A percentile compares a stretch with the other conserved stretches of the same genome.
Conservation (phyloP, 1,140 invertebrate genomes). For the Dreissena rostriformis region DNA sequence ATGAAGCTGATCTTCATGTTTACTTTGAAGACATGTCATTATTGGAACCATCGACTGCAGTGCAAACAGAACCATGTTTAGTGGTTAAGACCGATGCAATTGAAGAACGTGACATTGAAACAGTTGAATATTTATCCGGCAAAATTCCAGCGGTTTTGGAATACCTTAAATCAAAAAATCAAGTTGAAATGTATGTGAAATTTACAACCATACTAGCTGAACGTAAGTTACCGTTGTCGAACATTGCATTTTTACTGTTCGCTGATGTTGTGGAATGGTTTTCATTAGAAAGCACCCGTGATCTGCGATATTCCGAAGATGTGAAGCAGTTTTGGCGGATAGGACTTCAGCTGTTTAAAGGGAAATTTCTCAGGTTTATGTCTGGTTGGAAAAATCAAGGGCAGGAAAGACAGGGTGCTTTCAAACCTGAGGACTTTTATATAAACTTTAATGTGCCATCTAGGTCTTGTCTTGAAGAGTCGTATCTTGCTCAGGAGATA, state of each 20-base stretch:
- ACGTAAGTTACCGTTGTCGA: slow-evolving; percentile 1
- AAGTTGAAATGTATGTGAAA: slow-evolving; percentile 13
- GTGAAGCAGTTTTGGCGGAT: slow-evolving; percentile 22
- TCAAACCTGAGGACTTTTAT: slow-evolving; percentile 1
- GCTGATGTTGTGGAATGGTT: slow-evolving; percentile 20
- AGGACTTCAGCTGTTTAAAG: neutral
- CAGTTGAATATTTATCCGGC: too few species aligned
- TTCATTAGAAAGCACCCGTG: slow-evolving; percentile 10
- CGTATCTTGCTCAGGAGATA: neutral
- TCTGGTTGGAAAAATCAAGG: neutral
- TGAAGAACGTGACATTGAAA: too few species aligned
- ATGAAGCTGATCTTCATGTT: neutral
- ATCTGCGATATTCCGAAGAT: slow-evolving; percentile 8
- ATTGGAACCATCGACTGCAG: slow-evolving; percentile 20
- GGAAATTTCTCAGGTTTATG: neutral
- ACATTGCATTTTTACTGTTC: neutral
- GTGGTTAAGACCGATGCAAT: too few species aligned
- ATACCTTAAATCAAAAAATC: slow-evolving; percentile 11
- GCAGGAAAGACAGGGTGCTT: neutral
- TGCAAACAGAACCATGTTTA: slow-evolving; percentile 17
- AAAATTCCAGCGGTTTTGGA: neutral
- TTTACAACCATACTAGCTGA: slow-evolving; percentile 7
- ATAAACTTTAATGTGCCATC: neutral
- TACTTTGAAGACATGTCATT: slow-evolving; percentile 5
- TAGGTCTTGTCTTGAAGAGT: neutral